phyloP scores from a whole-genome alignment of 2,113 vertebrate genomes.

The Calyptomena viridis region DNA sequence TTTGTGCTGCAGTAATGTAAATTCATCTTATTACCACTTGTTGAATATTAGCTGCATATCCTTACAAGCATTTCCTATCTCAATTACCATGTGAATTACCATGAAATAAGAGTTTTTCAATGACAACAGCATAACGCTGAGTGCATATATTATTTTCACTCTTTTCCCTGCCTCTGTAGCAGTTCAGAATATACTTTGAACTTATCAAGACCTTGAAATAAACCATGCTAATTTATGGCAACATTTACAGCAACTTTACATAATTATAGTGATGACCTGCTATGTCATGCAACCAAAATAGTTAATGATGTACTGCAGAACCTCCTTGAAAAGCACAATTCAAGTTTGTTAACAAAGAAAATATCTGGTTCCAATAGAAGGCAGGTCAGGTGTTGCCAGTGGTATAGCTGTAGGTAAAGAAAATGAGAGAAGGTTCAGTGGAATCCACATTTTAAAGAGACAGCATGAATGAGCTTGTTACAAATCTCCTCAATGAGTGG shows the following conservation, averaged over 20 bases:
- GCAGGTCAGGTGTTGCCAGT: neutral
- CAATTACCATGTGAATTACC: constrained; percentile 44
- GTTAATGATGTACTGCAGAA: neutral
- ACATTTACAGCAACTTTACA: constrained; percentile 28
- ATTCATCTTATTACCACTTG: neutral
- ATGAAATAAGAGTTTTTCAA: constrained; percentile 39
- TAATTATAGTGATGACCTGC: neutral
- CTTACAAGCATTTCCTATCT: neutral
- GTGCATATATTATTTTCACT: neutral
- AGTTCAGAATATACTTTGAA: neutral
- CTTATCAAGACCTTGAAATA: constrained; percentile 16
- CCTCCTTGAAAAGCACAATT: neutral
- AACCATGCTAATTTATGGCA: constrained; percentile 20
- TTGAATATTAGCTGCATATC: constrained; percentile 16
- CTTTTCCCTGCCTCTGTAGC: neutral
- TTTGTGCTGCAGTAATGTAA: neutral
- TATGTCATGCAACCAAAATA: neutral
- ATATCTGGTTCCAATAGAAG: neutral
- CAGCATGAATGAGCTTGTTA: neutral
- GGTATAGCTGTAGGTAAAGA: neutral
- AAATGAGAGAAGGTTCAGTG: neutral
- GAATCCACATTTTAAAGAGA: constrained; percentile 27
- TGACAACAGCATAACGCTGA: neutral
- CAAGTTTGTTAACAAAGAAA: neutral
- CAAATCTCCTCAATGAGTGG: neutral